Evolutionary conservation across 2,797 vertebrate species (phyloP), one percentile per base, ranked within the genome.

Genomic region (Aselliscus stoliczkanus): DNA sequence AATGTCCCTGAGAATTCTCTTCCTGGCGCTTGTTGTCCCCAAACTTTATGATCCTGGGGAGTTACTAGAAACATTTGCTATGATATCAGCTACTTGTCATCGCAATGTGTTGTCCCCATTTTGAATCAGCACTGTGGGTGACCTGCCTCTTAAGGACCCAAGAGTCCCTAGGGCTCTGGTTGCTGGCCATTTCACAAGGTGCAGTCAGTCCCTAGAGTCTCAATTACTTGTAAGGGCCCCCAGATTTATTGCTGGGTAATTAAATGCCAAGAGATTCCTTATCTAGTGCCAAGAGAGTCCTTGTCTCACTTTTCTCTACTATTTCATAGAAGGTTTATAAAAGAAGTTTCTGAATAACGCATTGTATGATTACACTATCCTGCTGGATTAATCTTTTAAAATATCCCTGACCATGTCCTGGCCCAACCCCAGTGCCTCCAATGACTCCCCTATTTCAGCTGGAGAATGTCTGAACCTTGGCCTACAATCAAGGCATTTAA

Each of bases 291-390:
- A 42, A 42, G 42, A 42, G 42, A 42, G 6, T 42, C 42, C n/a
- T 88, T 8, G 54, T 80, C 44, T 80, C 52, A 50, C 3, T 92
- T 86, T 47, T 70, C 54, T 83, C 65, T 83, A 13, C 20, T 81
- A n/a, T 44, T 92, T 92, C 54, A 56, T 94, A 69, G 88, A 84
- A 64, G 37, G 4, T 93, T 93, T 88, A n/a, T 76, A 87, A 75
- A 86, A 86, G 9, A 87, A 88, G 5, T 72, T 93, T 7, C 29
- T 77, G 39, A 62, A 73, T 37, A 65, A 47, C 20, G 70, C 9
- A 56, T 29, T 80, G 21, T 31, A 34, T 37, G 37, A 31, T 56
- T n/a, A n/a, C n/a, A n/a, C 1, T 69, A 13, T 31, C 25, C 2
- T 72, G 4, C 27, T 88, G 76, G 18, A 42, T 90, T 31, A 39